Percentiles rank a stretch among this genome's conserved stretches.
phyloP scores from a whole-genome alignment of 2,113 vertebrate genomes.

The Buteo buteo region DNA sequence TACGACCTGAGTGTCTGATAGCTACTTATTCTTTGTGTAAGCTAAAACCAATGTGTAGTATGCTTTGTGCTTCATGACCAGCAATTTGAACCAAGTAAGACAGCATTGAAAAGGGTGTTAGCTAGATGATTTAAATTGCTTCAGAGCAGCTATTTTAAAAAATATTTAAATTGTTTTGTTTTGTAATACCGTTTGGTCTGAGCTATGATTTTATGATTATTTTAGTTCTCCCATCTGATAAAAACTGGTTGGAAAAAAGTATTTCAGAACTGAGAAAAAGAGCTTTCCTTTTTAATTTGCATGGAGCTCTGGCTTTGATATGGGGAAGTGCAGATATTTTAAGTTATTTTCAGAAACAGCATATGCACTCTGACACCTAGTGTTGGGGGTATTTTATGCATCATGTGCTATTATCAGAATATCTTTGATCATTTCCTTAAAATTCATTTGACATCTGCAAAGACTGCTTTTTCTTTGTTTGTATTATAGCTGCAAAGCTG shows the following conservation, averaged over 20 bases:
- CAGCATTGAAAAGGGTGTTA: background rate
- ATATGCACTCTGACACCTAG: background rate
- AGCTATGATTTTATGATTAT: background rate
- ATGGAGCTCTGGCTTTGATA: background rate
- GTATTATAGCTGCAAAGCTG: background rate
- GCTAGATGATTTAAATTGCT: background rate
- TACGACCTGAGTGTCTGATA: background rate
- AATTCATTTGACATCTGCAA: conserved; percentile 1
- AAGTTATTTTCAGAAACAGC: background rate
- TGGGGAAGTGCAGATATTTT: background rate
- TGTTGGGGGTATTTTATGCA: background rate
- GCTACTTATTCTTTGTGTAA: background rate
- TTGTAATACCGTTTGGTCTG: background rate
- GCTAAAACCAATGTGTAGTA: background rate
- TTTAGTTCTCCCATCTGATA: background rate
- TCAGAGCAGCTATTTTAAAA: background rate
- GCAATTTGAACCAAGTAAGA: background rate
- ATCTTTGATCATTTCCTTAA: conserved; percentile 1
- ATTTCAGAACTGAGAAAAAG: background rate
- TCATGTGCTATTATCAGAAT: background rate
- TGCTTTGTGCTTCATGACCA: background rate
- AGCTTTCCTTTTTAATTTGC: background rate
- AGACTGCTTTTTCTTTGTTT: background rate
- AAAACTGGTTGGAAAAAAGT: background rate
- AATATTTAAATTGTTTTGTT: background rate